phyloP scores from a whole-genome alignment of 1,140 invertebrate genomes.

The Pseudoatta argentina region DNA sequence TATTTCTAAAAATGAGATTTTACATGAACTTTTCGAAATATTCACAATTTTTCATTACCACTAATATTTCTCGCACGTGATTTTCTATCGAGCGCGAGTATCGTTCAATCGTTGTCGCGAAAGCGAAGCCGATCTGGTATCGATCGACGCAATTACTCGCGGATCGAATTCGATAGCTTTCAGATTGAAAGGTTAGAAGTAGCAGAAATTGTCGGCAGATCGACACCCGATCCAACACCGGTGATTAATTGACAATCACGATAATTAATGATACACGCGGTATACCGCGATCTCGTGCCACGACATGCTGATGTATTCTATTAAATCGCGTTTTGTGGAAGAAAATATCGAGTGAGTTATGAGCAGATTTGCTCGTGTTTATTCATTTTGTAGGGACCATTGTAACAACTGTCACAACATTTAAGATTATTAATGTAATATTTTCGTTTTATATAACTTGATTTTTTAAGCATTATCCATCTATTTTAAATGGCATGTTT shows the following conservation, averaged over 20 bases:
- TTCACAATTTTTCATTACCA: neutral
- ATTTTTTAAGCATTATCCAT: neutral
- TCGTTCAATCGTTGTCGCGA: conserved; percentile 38
- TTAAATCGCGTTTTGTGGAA: conserved; percentile 57
- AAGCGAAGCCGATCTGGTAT: conserved; percentile 51
- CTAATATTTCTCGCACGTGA: conserved; percentile 1
- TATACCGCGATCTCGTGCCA: conserved; percentile 38
- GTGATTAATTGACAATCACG: conserved; percentile 62
- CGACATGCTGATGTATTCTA: conserved; percentile 54
- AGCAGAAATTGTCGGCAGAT: conserved; percentile 57
- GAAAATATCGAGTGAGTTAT: conserved; percentile 52
- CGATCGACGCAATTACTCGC: conserved; percentile 70
- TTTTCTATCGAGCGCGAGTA: neutral
- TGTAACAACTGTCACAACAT: neutral
- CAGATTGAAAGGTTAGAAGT: conserved; percentile 72
- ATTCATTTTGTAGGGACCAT: neutral
- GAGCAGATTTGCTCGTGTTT: conserved; percentile 2
- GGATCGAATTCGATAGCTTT: conserved; percentile 75
- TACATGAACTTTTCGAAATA: neutral
- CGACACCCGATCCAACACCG: conserved; percentile 52
- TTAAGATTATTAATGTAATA: neutral
- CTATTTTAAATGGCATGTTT: neutral
- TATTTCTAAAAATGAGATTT: neutral
- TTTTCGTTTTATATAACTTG: neutral
- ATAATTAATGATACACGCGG: conserved; percentile 64